Conservation (phyloP, 2,888 invertebrate species). For the Galeruca laticollis region DNA sequence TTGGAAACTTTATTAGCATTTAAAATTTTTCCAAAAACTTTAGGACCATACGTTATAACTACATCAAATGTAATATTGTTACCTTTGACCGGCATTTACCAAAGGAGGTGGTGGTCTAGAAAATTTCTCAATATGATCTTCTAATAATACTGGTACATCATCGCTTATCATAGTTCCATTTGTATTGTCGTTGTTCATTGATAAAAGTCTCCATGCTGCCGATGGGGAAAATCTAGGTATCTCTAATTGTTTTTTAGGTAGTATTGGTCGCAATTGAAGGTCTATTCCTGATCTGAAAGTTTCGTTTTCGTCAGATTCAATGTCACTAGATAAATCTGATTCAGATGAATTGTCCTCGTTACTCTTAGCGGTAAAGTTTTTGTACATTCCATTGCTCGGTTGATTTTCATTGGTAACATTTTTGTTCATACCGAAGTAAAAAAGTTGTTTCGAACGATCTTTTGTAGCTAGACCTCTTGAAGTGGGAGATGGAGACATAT, state of each 20-base stretch:
- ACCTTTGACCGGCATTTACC: slow-evolving; percentile 67
- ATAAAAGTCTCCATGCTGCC: slow-evolving; percentile 84
- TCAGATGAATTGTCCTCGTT: slow-evolving; percentile 66
- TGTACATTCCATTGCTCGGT: slow-evolving; percentile 44
- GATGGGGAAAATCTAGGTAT: slow-evolving; percentile 86
- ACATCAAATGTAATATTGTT: neutral
- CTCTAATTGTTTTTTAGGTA: slow-evolving; percentile 83
- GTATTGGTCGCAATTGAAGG: slow-evolving; percentile 79
- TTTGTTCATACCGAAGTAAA: slow-evolving; percentile 86
- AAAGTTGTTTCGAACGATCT: slow-evolving; percentile 68
- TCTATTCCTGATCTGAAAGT: slow-evolving; percentile 73
- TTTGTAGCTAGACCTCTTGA: slow-evolving; percentile 47
- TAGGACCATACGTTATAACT: too few species aligned
- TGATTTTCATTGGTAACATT: slow-evolving; percentile 35
- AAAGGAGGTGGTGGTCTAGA: slow-evolving; percentile 69
- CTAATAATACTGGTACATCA: slow-evolving; percentile 65
- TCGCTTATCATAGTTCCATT: slow-evolving; percentile 57
- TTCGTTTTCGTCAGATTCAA: slow-evolving; percentile 60
- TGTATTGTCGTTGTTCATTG: slow-evolving; percentile 68
- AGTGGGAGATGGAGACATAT: slow-evolving; percentile 70
- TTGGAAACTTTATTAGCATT: too few species aligned
- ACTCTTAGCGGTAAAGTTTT: slow-evolving; percentile 50
- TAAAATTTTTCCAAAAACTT: too few species aligned
- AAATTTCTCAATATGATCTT: slow-evolving; percentile 70
- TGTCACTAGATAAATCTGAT: slow-evolving; percentile 72